A percentile compares a stretch with the other conserved stretches of the same genome.
These are phyloP conservation scores for Motacilla tschutschensis DNA, from an alignment of 2,113 vertebrate genomes.

Conservation along the genomic window DNA sequence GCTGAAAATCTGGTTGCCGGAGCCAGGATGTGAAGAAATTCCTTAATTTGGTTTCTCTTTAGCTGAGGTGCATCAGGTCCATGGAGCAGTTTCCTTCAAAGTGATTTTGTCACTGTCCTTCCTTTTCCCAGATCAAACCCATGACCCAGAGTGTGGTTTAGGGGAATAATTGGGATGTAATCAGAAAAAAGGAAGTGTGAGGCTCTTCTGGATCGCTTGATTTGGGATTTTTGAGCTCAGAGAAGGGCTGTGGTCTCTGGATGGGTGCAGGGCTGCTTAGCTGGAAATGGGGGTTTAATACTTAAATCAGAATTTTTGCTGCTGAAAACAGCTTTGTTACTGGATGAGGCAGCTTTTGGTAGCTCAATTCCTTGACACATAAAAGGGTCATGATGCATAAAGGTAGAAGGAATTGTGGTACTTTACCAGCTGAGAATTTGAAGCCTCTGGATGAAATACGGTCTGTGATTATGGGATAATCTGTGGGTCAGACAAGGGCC, in stretches of 20 bases:
- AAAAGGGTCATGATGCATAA: neutral
- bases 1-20: neutral
- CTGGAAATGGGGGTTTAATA: neutral
- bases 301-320: neutral
- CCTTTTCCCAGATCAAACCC: neutral
- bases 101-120: fast-evolving
- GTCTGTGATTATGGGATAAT: neutral
- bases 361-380: neutral
- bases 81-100: neutral
- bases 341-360: neutral
- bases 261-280: neutral
- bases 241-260: neutral
- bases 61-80: neutral
- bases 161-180: neutral
- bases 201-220: neutral
- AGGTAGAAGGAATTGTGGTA: neutral
- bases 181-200: neutral
- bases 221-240: neutral
- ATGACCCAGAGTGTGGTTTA: fast-evolving
- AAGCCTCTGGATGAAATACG: neutral
- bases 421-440: neutral
- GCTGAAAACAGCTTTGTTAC: neutral
- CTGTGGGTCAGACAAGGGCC: neutral
- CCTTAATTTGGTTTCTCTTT: fast-evolving
- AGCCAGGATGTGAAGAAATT: no score